A percentile compares a stretch with the other conserved stretches of the same genome.
Evolutionary conservation across 2,888 invertebrate species (phyloP).

Genomic region (Philaethria dido): DNA sequence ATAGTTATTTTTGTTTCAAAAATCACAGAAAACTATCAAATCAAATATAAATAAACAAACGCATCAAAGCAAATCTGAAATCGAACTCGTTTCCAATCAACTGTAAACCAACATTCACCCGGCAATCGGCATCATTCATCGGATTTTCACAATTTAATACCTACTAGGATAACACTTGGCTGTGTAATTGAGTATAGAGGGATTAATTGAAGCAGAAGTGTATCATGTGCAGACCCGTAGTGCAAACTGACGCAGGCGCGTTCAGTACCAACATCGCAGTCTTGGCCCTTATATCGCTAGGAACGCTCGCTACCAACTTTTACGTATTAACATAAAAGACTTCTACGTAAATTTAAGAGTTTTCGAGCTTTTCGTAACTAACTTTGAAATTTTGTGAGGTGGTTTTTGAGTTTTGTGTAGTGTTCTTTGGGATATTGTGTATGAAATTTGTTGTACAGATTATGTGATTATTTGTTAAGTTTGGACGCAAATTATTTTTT

Average conservation of each 20-base stretch:
- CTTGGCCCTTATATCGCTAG: slow-evolving; percentile 63
- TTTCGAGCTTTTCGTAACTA: slow-evolving; percentile 34
- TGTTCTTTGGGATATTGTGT: slow-evolving; percentile 55
- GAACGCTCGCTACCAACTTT: slow-evolving; percentile 55
- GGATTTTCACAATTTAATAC: slow-evolving; percentile 34
- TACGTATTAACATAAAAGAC: slow-evolving; percentile 20
- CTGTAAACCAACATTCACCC: slow-evolving; percentile 16
- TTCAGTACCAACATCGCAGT: slow-evolving; percentile 69
- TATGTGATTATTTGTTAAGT: slow-evolving; percentile 49
- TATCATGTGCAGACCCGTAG: slow-evolving; percentile 74
- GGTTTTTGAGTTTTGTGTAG: slow-evolving; percentile 43
- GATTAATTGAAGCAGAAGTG: slow-evolving; percentile 82
- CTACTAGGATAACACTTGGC: slow-evolving; percentile 40
- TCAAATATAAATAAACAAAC: not conserved
- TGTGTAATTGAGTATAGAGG: slow-evolving; percentile 77
- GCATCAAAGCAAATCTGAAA: not conserved
- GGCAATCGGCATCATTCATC: slow-evolving; percentile 9
- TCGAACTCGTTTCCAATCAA: not conserved
- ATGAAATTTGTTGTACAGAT: slow-evolving; percentile 47
- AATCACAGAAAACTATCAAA: not conserved
- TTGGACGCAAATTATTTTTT: slow-evolving; percentile 45
- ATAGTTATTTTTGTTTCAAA: not conserved
- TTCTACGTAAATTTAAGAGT: slow-evolving; percentile 6
- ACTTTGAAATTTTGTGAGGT: slow-evolving; percentile 11
- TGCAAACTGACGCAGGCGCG: slow-evolving; percentile 79